Percentiles rank a stretch among this genome's conserved stretches.
These are phyloP conservation scores for Notamacropus eugenii DNA, from an alignment of 2,797 vertebrate species.

Conservation along the genomic window DNA sequence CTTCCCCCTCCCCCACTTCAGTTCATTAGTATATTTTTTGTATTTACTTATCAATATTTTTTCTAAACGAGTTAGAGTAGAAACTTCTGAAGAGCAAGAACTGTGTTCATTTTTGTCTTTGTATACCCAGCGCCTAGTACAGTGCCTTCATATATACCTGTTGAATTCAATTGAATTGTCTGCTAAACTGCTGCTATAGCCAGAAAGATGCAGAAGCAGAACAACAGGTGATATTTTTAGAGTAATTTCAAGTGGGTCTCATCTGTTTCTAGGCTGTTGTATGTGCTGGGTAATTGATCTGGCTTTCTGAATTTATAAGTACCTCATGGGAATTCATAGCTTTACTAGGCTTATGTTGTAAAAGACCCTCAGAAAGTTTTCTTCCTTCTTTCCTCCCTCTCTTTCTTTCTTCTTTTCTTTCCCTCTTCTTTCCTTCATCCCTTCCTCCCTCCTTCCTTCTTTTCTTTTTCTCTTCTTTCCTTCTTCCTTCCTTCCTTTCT, in stretches of 20 bases:
- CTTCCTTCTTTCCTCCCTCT: not conserved
- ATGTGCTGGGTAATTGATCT: not conserved
- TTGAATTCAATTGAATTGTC: not conserved
- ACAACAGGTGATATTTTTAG: not conserved
- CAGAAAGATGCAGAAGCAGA: not conserved
- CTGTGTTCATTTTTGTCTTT: not conserved
- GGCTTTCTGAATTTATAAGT: not conserved
- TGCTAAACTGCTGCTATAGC: conserved; percentile 48
- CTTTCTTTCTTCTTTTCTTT: not conserved
- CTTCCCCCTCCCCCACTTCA: not conserved
- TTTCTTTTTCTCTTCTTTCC: too few species aligned
- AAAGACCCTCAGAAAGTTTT: not conserved
- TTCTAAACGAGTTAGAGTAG: not conserved
- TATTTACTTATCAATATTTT: not conserved
- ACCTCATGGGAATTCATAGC: conserved; percentile 25
- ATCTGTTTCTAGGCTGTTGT: conserved; percentile 25
- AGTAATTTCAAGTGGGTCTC: not conserved
- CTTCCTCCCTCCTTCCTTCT: accelerated
- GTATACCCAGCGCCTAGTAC: not conserved
- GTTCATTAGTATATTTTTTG: not conserved
- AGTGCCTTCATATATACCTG: not conserved
- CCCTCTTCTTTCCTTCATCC: too few species aligned
- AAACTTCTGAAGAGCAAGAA: not conserved
- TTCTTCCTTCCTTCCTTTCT: not conserved
- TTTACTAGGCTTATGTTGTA: not conserved